Conservation (phyloP, 2,113 vertebrate genomes). For the Erythrolamprus reginae region DNA sequence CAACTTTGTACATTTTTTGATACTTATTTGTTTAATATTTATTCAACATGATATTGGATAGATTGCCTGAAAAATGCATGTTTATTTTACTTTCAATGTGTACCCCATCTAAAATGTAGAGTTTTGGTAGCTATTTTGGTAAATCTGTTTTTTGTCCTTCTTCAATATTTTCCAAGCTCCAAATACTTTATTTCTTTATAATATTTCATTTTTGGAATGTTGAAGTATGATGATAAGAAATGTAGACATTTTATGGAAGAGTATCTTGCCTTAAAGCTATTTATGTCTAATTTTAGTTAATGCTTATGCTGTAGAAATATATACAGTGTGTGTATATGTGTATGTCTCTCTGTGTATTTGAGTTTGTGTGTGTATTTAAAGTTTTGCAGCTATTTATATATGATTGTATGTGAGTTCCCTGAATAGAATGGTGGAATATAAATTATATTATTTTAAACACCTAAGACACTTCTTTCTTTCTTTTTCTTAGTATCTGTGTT, state of each 20-base stretch:
- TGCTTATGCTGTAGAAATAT: neutral
- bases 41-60: neutral
- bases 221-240: neutral
- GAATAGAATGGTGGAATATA: neutral
- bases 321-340: neutral
- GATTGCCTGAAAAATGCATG: neutral
- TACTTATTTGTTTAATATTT: neutral
- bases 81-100: neutral
- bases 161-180: neutral
- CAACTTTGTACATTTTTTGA: neutral
- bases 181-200: slow-evolving; percentile 12
- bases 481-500: slow-evolving; percentile 84
- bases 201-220: neutral
- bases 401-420: neutral
- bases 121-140: neutral
- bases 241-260: slow-evolving; percentile 7
- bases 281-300: neutral
- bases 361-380: neutral
- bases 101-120: neutral
- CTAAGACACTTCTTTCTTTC: neutral
- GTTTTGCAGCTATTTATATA: neutral
- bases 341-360: neutral
- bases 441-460: neutral
- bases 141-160: neutral
- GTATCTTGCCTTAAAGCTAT: neutral